Evolutionary conservation across 2,888 invertebrate species (phyloP).

Genomic region (Cactoblastis cactorum): DNA sequence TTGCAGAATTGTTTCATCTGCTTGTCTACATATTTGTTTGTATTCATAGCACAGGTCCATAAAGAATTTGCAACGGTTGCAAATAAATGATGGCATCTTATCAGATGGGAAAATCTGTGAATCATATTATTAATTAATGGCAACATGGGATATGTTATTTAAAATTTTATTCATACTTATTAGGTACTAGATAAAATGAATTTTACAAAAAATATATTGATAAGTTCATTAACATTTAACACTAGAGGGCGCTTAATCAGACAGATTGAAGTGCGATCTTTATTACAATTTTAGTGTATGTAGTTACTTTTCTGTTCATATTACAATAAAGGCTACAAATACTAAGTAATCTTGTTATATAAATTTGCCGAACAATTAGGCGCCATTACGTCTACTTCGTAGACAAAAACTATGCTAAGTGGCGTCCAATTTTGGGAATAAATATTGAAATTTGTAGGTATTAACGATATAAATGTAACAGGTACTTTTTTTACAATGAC

Average conservation of each 20-base stretch:
- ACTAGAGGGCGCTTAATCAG: slow-evolving; percentile 20
- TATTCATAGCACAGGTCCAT: slow-evolving; percentile 85
- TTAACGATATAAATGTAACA: background rate
- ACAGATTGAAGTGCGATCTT: background rate
- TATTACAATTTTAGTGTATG: too few relatives aligned
- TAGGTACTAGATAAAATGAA: slow-evolving; percentile 2
- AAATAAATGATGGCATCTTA: slow-evolving; percentile 87
- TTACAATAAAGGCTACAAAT: too few relatives aligned
- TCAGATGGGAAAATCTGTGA: slow-evolving; percentile 81
- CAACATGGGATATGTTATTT: too few relatives aligned
- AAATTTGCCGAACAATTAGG: slow-evolving; percentile 8
- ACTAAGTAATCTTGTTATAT: too few relatives aligned
- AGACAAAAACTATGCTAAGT: slow-evolving; percentile 12
- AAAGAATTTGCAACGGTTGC: slow-evolving; percentile 83
- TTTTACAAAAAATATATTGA: background rate
- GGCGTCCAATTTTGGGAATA: slow-evolving; percentile 15
- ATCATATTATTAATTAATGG: slow-evolving; percentile 12
- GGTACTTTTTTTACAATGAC: background rate
- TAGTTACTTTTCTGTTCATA: too few relatives aligned
- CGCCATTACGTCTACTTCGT: slow-evolving; percentile 18
- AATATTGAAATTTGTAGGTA: background rate
- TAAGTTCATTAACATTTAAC: background rate
- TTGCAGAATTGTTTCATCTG: slow-evolving; percentile 84
- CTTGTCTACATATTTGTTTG: slow-evolving; percentile 86
- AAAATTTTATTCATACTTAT: too few relatives aligned